Conservation (phyloP, 2,797 vertebrate species). For the Poeciliopsis turneri region DNA sequence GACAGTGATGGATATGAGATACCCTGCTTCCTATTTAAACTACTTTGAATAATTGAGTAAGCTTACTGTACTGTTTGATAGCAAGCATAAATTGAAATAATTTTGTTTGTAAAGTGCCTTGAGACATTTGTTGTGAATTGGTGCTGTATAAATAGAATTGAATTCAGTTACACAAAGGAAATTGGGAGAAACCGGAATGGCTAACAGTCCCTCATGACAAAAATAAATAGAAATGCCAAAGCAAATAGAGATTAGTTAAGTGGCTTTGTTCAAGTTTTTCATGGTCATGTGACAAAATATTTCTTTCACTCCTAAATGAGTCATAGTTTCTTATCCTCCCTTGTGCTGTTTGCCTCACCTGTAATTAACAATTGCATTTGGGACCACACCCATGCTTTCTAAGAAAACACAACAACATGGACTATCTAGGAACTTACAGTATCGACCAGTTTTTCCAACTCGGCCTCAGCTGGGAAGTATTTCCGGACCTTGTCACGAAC, state of each 20-base stretch:
- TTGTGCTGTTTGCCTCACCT: not conserved
- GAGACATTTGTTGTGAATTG: too few species aligned
- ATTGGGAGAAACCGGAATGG: too few species aligned
- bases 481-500: conserved; percentile 68
- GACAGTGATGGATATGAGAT: too few species aligned
- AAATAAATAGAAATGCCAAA: not conserved
- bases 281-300: not conserved
- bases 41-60: too few species aligned
- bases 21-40: too few species aligned
- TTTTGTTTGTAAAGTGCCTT: not conserved
- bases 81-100: too few species aligned
- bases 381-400: not conserved
- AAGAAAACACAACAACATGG: not conserved
- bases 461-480: conserved; percentile 65
- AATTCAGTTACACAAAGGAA: not conserved
- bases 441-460: conserved; percentile 75
- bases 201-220: too few species aligned
- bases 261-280: not conserved
- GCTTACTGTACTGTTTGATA: too few species aligned
- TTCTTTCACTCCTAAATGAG: not conserved
- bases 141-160: not conserved
- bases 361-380: not conserved
- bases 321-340: not conserved
- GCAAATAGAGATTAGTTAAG: not conserved
- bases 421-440: conserved; percentile 62